A percentile compares a stretch with the other conserved stretches of the same genome.
phyloP scores from a whole-genome alignment of 2,797 vertebrate species.

The Eremophila alpestris region DNA sequence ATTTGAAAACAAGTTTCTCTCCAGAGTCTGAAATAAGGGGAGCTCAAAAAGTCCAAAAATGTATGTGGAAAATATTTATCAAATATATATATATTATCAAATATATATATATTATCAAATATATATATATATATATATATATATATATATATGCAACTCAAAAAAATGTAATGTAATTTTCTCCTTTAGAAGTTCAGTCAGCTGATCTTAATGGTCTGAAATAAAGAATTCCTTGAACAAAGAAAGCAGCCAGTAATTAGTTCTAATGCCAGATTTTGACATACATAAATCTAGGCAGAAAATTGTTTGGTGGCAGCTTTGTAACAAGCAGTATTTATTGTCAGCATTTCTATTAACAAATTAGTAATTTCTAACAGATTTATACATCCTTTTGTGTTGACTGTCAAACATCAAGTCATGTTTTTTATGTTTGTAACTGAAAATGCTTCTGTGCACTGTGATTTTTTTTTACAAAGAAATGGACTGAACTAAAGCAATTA shows the following conservation, averaged over 20 bases:
- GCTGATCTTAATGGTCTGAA: background rate
- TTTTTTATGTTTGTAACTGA: background rate
- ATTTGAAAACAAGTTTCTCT: background rate
- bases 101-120: no score
- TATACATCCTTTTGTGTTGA: background rate
- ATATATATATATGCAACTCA: background rate
- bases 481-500: background rate
- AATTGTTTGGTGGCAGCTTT: background rate
- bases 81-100: background rate
- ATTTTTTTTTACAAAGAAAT: conserved; percentile 4
- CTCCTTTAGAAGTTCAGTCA: background rate
- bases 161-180: background rate
- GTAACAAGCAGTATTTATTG: background rate
- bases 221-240: background rate
- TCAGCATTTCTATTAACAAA: background rate
- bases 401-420: background rate
- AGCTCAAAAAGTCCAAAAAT: background rate
- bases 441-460: background rate
- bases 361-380: background rate
- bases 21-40: background rate
- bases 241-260: background rate
- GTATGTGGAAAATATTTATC: background rate
- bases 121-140: background rate
- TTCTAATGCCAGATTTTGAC: background rate
- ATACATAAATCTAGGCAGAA: background rate